Conservation (phyloP, 2,113 vertebrate species). For the Caretta caretta region DNA sequence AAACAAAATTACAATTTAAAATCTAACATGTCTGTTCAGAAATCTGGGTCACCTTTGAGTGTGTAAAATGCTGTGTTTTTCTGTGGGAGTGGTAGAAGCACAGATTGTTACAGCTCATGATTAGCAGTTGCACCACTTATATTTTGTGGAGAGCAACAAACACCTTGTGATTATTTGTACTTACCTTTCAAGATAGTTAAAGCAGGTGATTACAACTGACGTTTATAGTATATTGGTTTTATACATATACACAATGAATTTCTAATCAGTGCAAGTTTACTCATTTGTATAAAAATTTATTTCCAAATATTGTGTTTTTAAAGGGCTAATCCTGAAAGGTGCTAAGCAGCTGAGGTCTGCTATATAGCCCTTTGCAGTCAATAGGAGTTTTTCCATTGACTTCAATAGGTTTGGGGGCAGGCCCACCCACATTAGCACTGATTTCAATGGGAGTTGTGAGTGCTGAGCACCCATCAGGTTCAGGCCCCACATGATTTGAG, state of each 20-base stretch:
- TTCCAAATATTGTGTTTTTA: accelerated
- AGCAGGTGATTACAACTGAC: neutral
- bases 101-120: neutral
- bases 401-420: accelerated
- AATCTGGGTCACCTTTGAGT: neutral
- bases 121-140: neutral
- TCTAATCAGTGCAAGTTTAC: accelerated
- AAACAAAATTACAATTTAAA: neutral
- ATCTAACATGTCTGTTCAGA: neutral
- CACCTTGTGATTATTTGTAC: neutral
- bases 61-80: neutral
- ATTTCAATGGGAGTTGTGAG: neutral
- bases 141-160: neutral
- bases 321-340: neutral
- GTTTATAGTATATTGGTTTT: accelerated
- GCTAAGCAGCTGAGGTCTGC: neutral
- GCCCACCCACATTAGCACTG: neutral
- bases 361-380: accelerated
- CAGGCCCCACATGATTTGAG: neutral
- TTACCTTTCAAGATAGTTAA: neutral
- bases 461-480: neutral
- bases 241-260: accelerated
- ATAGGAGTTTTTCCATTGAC: neutral
- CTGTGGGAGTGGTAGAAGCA: neutral
- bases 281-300: accelerated